These are phyloP conservation scores for Melitaea cinxia DNA, from an alignment of 1,140 invertebrate species.

Conservation along the genomic window DNA sequence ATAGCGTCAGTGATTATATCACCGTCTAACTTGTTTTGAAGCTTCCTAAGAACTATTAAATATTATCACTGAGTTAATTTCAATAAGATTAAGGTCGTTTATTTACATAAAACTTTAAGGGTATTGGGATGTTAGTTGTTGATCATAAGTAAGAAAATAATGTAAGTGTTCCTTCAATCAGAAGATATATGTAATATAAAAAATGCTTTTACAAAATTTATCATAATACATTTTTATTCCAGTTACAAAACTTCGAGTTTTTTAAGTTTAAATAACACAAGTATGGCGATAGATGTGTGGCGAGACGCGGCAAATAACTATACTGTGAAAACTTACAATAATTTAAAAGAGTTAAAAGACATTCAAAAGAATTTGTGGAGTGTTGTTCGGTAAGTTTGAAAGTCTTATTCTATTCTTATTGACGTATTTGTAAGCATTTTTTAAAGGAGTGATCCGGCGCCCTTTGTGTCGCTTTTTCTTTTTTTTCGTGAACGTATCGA, in stretches of 20 bases:
- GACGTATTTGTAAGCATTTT: neutral
- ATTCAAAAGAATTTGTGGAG: conserved; percentile 43
- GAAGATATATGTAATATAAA: too few species aligned
- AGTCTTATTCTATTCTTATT: neutral
- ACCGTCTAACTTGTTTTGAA: too few species aligned
- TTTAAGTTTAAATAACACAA: neutral
- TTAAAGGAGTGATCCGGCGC: neutral
- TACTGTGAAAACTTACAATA: conserved; percentile 24
- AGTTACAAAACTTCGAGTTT: conserved; percentile 39
- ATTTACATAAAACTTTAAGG: too few species aligned
- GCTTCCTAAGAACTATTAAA: too few species aligned
- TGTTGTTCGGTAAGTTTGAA: conserved; percentile 42
- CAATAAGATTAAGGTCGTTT: too few species aligned
- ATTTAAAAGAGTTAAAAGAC: conserved; percentile 34
- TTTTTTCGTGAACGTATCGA: too few species aligned
- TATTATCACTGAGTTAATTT: too few species aligned
- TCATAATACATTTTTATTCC: conserved; percentile 27
- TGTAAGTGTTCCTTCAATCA: too few species aligned
- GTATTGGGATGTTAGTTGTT: too few species aligned
- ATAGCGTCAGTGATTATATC: too few species aligned
- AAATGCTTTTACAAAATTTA: neutral
- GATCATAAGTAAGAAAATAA: too few species aligned
- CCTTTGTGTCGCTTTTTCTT: too few species aligned
- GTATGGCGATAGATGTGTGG: conserved; percentile 12
- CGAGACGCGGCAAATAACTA: conserved; percentile 12